Conservation (phyloP, 2,113 vertebrate species). For the Nothobranchius furzeri region DNA sequence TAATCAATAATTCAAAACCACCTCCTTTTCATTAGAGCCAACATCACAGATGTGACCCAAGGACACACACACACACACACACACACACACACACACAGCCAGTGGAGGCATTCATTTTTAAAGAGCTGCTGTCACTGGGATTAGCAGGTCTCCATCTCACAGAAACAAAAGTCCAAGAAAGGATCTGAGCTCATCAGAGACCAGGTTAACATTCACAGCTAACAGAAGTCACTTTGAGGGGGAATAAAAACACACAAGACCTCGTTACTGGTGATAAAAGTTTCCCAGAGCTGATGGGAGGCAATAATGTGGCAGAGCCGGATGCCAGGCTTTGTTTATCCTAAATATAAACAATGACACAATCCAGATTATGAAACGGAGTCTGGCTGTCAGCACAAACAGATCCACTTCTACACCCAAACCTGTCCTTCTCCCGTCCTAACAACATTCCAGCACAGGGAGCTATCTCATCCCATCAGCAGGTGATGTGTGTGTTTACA, state of each 20-base stretch:
- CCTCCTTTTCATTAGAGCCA: conserved; percentile 67
- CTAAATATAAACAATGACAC: conserved; percentile 57
- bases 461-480: no score
- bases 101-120: conserved; percentile 77
- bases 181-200: neutral
- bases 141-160: conserved; percentile 39
- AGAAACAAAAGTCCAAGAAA: no score
- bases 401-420: no score
- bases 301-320: conserved; percentile 3
- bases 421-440: no score
- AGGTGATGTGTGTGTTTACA: no score
- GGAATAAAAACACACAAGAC: conserved; percentile 34
- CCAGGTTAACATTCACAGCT: neutral
- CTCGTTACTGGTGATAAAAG: conserved; percentile 1
- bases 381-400: neutral
- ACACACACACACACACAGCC: conserved; percentile 13
- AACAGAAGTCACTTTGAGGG: no score
- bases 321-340: conserved; percentile 17
- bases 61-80: conserved; percentile 55
- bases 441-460: conserved; percentile 11
- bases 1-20: conserved; percentile 80
- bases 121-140: conserved; percentile 48
- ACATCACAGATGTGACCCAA: conserved; percentile 70
- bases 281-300: neutral
- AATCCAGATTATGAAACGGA: conserved; percentile 43